Evolutionary conservation across 2,888 invertebrate species (phyloP).

Genomic region (Alloscopus bannaensis): DNA sequence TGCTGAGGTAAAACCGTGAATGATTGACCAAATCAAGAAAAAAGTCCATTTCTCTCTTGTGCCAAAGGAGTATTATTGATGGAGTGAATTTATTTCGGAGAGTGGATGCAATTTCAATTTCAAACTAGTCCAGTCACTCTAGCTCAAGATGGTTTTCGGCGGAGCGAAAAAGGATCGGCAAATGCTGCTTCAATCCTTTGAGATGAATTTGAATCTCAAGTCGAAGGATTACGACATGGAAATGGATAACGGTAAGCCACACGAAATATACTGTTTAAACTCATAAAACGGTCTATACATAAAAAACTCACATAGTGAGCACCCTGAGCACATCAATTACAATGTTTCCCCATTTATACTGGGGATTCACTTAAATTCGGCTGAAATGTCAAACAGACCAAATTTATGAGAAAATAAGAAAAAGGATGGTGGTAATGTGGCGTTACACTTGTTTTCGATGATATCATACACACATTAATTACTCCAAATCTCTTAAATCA

Average conservation of each 20-base stretch:
- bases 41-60: too few species aligned
- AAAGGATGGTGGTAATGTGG: not conserved
- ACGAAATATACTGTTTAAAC: not conserved
- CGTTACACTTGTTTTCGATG: not conserved
- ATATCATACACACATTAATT: too few species aligned
- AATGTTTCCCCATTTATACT: too few species aligned
- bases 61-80: too few species aligned
- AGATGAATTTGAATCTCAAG: slow-evolving; percentile 65
- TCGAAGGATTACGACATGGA: slow-evolving; percentile 52
- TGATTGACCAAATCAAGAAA: too few species aligned
- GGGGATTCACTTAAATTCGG: too few species aligned
- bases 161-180: slow-evolving; percentile 61
- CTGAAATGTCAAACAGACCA: too few species aligned
- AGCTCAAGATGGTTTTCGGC: slow-evolving; percentile 65
- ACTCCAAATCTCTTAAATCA: too few species aligned
- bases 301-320: too few species aligned
- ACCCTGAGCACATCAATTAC: too few species aligned
- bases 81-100: not conserved
- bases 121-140: slow-evolving; percentile 1
- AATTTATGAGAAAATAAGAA: too few species aligned
- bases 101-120: slow-evolving; percentile 1
- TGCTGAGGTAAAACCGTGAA: too few species aligned
- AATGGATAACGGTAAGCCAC: slow-evolving; percentile 64
- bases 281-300: not conserved
- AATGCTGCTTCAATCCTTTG: slow-evolving; percentile 64